Evolutionary conservation across 2,888 invertebrate genomes (phyloP), one percentile per base, ranked within the genome.

Genomic region (Tachina lurida): DNA sequence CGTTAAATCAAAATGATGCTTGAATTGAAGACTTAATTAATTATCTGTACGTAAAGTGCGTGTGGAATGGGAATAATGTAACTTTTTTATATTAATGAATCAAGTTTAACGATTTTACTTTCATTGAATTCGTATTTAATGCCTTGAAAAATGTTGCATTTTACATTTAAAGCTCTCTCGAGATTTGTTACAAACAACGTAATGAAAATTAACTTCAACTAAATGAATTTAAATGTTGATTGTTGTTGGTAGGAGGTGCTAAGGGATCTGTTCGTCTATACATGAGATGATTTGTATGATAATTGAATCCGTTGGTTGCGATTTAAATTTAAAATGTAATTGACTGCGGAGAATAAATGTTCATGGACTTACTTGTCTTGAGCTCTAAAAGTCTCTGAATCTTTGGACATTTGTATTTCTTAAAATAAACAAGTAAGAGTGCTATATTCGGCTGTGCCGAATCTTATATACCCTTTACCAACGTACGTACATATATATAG

Each of bases 121-220:
- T 79, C 39, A 70, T 75, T 70, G 65, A 22, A 76, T 67, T 76
- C 67, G 39, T 58, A 73, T 84, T 84, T 73, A 81, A 81, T 84
- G 65, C 62, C 54, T 62, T 80, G 80, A 63, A 80, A 62, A 84
- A 47, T 22, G 19, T 76, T 73, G 41, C 41, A 41, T 13, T 76
- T 76, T 60, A 19, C 58, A 10, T 58, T 60, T 60, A 43, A 56
- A 56, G 47, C 67, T 83, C 31, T 0, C 62, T 43, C 41, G 67
- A 70, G 78, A 62, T 41, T 65, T 65, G 45, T 22, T 39, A 43
- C 63, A n/a, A 49, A 63, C 54, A 58, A 63, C 52, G 31, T 4
- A 19, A 52, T 63, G 10, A 31, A 63, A 70, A 47, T 58, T 0
- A 43, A 71, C 10, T 74, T 70, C 39, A 78, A 56, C 62, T 84